Conservation (phyloP, 2,888 invertebrate species). For the Scaeva pyrastri region DNA sequence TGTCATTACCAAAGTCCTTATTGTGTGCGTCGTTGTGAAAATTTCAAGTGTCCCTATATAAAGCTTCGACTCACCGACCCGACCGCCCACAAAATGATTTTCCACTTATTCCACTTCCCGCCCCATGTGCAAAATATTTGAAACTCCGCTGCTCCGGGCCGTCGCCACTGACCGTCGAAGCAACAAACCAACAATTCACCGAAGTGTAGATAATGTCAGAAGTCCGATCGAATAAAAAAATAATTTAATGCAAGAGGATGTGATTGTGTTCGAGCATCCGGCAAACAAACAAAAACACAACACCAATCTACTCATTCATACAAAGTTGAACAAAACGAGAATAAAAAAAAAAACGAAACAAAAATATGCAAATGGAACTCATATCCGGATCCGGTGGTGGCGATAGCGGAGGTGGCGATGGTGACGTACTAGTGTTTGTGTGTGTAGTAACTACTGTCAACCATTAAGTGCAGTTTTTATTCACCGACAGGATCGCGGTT, state of each 20-base stretch:
- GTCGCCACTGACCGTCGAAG: not conserved
- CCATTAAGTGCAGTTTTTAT: constrained; percentile 53
- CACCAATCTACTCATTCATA: not conserved
- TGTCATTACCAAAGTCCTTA: constrained; percentile 51
- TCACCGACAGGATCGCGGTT: constrained; percentile 54
- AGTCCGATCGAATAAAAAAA: constrained; percentile 44
- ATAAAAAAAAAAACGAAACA: constrained; percentile 7
- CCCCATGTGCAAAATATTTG: not conserved
- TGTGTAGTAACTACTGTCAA: constrained; percentile 9
- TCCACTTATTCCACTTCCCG: constrained; percentile 35
- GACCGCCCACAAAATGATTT: constrained; percentile 24
- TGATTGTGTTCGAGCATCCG: constrained; percentile 56
- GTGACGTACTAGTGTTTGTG: not conserved
- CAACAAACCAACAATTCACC: constrained; percentile 43
- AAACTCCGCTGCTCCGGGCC: not conserved
- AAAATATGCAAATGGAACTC: constrained; percentile 33
- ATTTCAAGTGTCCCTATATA: constrained; percentile 35
- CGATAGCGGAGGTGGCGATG: not conserved
- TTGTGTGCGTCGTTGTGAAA: constrained; percentile 45
- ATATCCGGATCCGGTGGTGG: constrained; percentile 24
- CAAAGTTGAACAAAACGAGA: not conserved
- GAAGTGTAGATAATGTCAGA: constrained; percentile 53
- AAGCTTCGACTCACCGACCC: constrained; percentile 8
- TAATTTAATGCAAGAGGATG: constrained; percentile 41
- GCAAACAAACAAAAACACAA: constrained; percentile 34